Percentiles rank a stretch among this genome's conserved stretches.
Conservation (phyloP, 2,888 invertebrate species). For the Pseudococcus longispinus region DNA sequence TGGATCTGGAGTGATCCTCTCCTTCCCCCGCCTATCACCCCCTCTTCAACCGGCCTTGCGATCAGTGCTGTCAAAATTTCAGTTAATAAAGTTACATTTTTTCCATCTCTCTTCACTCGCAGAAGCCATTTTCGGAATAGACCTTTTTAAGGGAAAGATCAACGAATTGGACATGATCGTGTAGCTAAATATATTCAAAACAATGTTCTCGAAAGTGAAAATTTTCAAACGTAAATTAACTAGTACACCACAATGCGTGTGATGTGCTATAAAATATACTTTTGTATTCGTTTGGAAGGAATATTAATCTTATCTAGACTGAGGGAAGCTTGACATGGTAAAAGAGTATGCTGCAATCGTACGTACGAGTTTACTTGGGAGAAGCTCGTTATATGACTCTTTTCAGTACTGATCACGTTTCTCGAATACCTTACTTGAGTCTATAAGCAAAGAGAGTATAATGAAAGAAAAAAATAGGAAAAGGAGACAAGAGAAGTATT, state of each 20-base stretch:
- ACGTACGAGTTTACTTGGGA: neutral
- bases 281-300: neutral
- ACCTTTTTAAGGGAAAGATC: no score
- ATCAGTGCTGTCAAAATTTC: no score
- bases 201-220: no score
- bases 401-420: neutral
- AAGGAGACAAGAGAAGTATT: neutral
- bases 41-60: no score
- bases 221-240: neutral
- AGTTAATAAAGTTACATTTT: no score
- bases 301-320: neutral
- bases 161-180: no score
- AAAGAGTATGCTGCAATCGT: neutral
- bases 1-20: no score
- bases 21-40: no score
- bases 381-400: neutral
- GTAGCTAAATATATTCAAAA: no score
- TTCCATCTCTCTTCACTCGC: no score
- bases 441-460: neutral
- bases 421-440: neutral
- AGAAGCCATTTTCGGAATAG: no score
- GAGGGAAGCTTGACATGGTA: neutral
- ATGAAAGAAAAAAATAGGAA: neutral
- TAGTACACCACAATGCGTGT: neutral
- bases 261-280: no score